Evolutionary conservation across 2,888 invertebrate species (phyloP).

Genomic region (Drosophila borborema): DNA sequence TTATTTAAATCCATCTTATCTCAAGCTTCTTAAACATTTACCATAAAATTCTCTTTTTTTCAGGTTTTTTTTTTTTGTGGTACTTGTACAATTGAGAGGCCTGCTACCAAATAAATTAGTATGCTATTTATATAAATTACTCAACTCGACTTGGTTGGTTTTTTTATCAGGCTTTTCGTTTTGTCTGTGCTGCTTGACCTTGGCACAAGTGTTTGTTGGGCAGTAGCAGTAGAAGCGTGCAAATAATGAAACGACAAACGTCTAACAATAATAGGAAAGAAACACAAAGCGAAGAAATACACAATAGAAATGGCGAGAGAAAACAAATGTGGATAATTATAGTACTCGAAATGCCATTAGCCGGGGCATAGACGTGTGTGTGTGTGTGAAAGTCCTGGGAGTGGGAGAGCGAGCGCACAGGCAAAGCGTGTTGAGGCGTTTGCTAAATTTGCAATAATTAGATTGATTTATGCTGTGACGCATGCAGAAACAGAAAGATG

Average conservation of each 20-base stretch:
- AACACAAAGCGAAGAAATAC: background rate
- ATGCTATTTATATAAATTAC: constrained; percentile 62
- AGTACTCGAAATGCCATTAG: constrained; percentile 68
- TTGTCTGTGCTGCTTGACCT: constrained; percentile 36
- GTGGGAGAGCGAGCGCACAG: background rate
- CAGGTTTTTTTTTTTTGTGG: background rate
- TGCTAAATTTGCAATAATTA: constrained; percentile 78
- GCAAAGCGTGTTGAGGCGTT: constrained; percentile 33
- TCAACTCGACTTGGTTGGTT: constrained; percentile 4
- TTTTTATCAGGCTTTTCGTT: background rate
- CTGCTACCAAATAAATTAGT: constrained; percentile 49
- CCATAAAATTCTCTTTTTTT: background rate
- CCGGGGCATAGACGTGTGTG: constrained; percentile 3
- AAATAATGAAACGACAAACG: constrained; percentile 54
- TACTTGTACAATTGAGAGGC: background rate
- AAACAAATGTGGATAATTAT: constrained; percentile 72
- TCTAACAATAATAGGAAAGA: constrained; percentile 27
- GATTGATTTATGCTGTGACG: constrained; percentile 75
- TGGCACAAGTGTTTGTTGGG: constrained; percentile 28
- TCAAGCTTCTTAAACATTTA: background rate
- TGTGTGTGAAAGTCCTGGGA: background rate
- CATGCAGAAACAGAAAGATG: constrained; percentile 22
- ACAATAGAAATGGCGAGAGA: background rate
- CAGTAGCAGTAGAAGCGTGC: constrained; percentile 40
- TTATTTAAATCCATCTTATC: background rate